Base-by-base conservation (phyloP, 2,888 invertebrate genomes). In the Parasteatoda lunata region DNA sequence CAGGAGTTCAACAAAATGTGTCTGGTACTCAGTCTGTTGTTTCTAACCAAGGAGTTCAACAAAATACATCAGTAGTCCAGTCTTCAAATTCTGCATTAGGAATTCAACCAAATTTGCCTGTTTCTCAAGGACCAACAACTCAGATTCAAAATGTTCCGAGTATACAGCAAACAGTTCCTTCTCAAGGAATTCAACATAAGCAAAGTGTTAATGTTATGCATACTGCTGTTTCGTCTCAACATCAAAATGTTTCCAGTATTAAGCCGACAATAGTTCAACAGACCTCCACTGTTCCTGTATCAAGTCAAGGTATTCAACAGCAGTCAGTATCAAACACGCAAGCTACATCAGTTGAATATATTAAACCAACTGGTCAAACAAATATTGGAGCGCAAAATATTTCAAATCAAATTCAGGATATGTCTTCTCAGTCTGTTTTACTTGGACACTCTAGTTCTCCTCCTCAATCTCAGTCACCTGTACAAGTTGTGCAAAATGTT, bases 391-490 rank as follows among this genome's bases (percentile, higher is more conserved):
- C 47, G 9, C 69, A 75, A 52, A 15, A 45, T 47, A 69, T 69
- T 68, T 30, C 78, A 49, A 68, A 59, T 64, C 69, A 72, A 59
- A 59, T 13, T 6, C 65, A 59, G 4, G 73, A 80, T 52, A 54
- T 65, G 8, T 52, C 76, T 48, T 47, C 54, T 45, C 86, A 79
- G 47, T 51, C 79, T 54, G 6, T 66, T 15, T 15, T 64, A 77
- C 47, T 30, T n/a, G 15, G 71, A 54, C 85, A 81, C 49, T 59
- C 59, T 9, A 64, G 45, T 48, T 5, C 72, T 4, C 75, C 79
- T 30, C 70, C 69, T 13, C 80, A 75, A 54, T 80, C 80, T 51
- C 85, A 76, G 49, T 82, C 73, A 30, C 64, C 80, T 64, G 51
- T 47, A 9, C 70, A 77, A 59, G 81, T 76, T 52, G 30, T 73